These are phyloP conservation scores for Eptesicus fuscus DNA, from an alignment of 2,113 vertebrate genomes.

Conservation along the genomic window DNA sequence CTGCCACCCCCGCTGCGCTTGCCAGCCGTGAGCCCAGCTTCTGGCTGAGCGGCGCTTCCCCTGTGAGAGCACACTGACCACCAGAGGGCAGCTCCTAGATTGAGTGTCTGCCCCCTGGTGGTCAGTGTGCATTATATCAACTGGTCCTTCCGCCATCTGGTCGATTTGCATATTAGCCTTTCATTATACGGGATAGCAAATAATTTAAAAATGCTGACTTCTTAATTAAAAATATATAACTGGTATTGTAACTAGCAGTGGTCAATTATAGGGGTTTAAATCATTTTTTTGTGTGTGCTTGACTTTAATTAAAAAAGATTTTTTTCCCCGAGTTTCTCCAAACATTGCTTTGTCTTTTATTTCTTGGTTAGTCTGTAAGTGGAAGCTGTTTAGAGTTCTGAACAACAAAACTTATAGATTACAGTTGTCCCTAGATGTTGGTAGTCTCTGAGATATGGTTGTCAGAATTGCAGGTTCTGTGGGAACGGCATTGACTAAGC, in stretches of 20 bases:
- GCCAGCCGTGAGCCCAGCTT: no score
- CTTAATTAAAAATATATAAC: background rate
- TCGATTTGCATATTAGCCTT: no score
- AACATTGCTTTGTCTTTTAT: background rate
- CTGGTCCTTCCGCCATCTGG: rapidly evolving
- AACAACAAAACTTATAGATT: background rate
- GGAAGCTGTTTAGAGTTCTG: background rate
- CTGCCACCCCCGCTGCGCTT: no score
- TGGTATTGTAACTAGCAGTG: background rate
- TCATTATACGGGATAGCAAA: no score
- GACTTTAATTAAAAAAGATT: background rate
- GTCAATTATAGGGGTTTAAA: background rate
- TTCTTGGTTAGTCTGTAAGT: background rate
- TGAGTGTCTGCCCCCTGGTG: no score
- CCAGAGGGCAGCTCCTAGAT: no score
- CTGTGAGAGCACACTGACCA: no score
- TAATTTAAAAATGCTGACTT: background rate
- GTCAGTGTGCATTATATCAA: no score
- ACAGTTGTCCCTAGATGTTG: background rate
- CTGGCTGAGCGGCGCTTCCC: no score
- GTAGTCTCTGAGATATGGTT: background rate
- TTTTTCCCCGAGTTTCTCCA: background rate
- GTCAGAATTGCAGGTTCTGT: background rate
- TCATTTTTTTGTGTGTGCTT: background rate
- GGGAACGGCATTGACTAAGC: background rate